A percentile compares a stretch with the other conserved stretches of the same genome.
phyloP scores from a whole-genome alignment of 2,888 invertebrate species.

The Eledone cirrhosa region DNA sequence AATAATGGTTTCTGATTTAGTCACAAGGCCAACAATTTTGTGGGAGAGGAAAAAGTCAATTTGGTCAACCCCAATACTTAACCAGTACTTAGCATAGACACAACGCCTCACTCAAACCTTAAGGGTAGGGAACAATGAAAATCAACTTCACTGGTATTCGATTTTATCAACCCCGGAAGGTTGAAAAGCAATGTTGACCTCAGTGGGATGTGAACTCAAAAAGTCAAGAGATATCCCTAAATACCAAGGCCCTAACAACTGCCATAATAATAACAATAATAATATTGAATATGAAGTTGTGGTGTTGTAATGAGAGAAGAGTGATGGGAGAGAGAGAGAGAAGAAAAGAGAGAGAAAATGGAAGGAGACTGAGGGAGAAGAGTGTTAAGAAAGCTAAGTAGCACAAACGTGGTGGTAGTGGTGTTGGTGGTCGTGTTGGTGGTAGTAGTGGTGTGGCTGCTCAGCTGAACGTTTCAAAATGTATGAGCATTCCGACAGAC shows the following conservation, averaged over 20 bases:
- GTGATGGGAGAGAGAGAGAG: neutral
- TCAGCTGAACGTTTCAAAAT: constrained; percentile 71
- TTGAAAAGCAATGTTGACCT: neutral
- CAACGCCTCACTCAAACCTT: no score
- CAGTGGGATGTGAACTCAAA: neutral
- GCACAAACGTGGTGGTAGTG: neutral
- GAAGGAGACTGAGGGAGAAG: neutral
- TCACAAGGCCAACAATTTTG: no score
- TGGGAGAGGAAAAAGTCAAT: no score
- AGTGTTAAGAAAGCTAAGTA: neutral
- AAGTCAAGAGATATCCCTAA: neutral
- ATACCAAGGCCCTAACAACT: neutral
- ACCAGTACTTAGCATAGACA: no score
- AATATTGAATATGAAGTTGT: no score
- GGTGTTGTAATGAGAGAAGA: neutral
- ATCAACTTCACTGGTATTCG: no score
- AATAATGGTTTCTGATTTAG: no score
- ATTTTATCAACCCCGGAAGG: neutral
- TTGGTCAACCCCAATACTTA: no score
- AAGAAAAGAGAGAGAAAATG: neutral
- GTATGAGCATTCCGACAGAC: constrained; percentile 95
- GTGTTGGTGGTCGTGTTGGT: neutral
- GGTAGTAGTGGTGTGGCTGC: neutral
- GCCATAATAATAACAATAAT: neutral
- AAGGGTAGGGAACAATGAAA: neutral